Base-by-base conservation (phyloP, 2,797 vertebrate species). In the Apogon hyalosoma region DNA sequence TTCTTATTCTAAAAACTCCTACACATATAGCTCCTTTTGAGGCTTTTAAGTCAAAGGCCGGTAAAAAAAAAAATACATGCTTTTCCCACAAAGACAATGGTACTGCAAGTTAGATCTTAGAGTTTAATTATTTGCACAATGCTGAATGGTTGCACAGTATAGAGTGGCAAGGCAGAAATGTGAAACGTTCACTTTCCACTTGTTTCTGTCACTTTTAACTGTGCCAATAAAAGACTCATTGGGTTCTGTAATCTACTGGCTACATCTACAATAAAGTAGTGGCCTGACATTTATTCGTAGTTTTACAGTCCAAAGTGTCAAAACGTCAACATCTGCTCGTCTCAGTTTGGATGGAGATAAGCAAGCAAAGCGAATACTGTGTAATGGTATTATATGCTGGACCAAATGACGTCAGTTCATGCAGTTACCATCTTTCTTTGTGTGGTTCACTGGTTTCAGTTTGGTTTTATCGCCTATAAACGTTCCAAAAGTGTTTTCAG, bases 221-320 rank as follows among this genome's bases (percentile, higher is more conserved):
- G 49, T 46, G 68, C 57, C 63, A 79, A 57, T 16, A 55, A 69
- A 54, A 57, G 1, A 62, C 36, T 65, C 21, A 55, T 11, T 28
- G 5, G 3, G 10, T 51, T 16, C 33, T 39, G 60, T 36, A 53
- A 76, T 73, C 60, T 53, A 40, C 28, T 50, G 31, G 24, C 53
- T 67, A 14, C 42, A 60, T 63, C 1, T 33, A 33, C 6, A 46
- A 63, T 42, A 15, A 75, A 56, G 72, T 13, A 43, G 10, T 4
- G 4, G 8, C 38, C 64, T 63, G 5, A 57, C 21, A 43, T 50
- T 69, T 39, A 39, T 53, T 56, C 43, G 46, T 33, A 50, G 41
- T 71, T 24, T 62, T 39, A 46, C 31, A n/a, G 52, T 63, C 62
- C 56, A 57, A 71, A 62, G 24, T 74, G 50, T 78, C 60, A 71